Conservation (phyloP, 1,140 invertebrate genomes). For the Rhyzopertha dominica region DNA sequence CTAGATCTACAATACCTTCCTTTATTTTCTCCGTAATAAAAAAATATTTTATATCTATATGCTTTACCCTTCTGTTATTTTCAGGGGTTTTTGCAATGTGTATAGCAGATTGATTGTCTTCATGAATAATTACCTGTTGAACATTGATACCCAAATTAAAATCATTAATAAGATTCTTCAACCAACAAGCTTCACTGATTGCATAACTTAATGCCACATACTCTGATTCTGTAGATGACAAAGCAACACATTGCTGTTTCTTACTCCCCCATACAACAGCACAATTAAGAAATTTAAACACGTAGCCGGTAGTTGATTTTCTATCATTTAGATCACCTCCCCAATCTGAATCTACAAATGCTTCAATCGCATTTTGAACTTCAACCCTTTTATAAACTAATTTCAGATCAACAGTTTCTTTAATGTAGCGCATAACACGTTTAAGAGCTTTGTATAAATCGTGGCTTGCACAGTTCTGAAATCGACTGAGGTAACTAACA, state of each 20-base stretch:
- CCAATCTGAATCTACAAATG: constrained; percentile 40
- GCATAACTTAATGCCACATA: constrained; percentile 28
- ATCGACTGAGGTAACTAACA: constrained; percentile 30
- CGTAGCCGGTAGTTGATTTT: constrained; percentile 26
- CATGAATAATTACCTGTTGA: no score
- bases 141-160: no score
- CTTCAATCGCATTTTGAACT: constrained; percentile 16
- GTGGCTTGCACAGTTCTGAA: constrained; percentile 24
- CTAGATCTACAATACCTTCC: no score
- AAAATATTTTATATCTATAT: no score
- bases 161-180: no score
- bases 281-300: constrained; percentile 28
- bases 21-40: no score
- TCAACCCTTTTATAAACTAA: constrained; percentile 16
- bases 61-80: no score
- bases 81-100: no score
- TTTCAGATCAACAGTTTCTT: constrained; percentile 22
- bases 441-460: constrained; percentile 26
- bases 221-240: constrained; percentile 39
- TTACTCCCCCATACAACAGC: constrained; percentile 36
- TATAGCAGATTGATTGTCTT: no score
- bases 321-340: constrained; percentile 23
- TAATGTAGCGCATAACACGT: constrained; percentile 35
- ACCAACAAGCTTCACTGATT: no score
- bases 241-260: constrained; percentile 37